Evolutionary conservation across 2,888 invertebrate species (phyloP).

Genomic region (Hypena proboscidalis): DNA sequence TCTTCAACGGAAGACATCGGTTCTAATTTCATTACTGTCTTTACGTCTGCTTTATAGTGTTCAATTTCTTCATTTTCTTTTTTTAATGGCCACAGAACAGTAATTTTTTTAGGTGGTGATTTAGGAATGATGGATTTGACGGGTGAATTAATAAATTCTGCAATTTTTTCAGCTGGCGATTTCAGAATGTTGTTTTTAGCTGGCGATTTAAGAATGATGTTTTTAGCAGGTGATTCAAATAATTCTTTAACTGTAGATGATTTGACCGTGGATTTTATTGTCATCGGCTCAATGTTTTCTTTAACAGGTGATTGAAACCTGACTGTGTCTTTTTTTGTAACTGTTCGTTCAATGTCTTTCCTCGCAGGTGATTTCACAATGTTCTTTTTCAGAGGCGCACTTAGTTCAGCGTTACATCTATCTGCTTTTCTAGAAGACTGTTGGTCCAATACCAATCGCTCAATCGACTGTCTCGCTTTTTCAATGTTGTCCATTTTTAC

Average conservation of each 20-base stretch:
- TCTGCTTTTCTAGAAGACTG: constrained; percentile 30
- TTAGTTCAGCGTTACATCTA: not conserved
- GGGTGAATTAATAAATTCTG: not conserved
- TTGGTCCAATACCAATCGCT: constrained; percentile 47
- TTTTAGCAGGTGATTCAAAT: no score
- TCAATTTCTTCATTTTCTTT: constrained; percentile 2
- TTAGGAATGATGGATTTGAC: not conserved
- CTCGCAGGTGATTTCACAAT: not conserved
- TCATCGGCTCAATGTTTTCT: not conserved
- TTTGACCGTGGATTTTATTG: no score
- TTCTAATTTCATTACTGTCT: constrained; percentile 33
- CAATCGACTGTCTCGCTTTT: constrained; percentile 48
- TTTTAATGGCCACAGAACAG: not conserved
- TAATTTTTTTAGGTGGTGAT: not conserved
- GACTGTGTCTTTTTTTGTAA: not conserved
- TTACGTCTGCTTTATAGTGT: constrained; percentile 14
- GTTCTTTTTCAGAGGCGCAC: not conserved
- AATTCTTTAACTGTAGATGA: no score
- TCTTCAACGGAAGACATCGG: constrained; percentile 21
- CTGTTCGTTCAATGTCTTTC: not conserved
- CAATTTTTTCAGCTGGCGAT: not conserved
- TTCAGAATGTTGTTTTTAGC: not conserved
- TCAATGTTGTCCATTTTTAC: constrained; percentile 35
- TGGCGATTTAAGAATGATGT: not conserved
- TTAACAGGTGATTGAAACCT: not conserved